A percentile compares a stretch with the other conserved stretches of the same genome.
phyloP scores from a whole-genome alignment of 2,888 invertebrate genomes.

The Dicycla oo region DNA sequence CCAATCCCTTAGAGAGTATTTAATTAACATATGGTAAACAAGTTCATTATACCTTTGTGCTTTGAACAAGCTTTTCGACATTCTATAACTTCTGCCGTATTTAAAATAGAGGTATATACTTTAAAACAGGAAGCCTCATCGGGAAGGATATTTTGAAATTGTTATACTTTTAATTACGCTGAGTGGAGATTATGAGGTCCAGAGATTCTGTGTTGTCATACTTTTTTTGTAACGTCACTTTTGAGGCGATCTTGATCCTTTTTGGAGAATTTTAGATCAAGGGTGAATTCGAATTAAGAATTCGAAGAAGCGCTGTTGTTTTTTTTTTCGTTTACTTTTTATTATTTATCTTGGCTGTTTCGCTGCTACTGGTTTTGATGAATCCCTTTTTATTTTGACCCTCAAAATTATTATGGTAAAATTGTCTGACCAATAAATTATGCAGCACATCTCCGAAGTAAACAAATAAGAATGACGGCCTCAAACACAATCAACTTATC shows the following conservation, averaged over 20 bases:
- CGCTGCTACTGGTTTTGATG: conserved; percentile 8
- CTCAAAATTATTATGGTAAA: conserved; percentile 3
- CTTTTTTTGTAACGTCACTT: conserved; percentile 37
- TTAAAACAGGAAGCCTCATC: conserved; percentile 36
- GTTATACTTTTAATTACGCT: conserved; percentile 46
- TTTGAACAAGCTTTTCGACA: conserved; percentile 72
- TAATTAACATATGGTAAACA: conserved; percentile 85
- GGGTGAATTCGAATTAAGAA: conserved; percentile 46
- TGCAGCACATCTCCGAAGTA: conserved; percentile 26
- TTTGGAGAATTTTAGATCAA: conserved; percentile 43
- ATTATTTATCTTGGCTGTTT: conserved; percentile 6
- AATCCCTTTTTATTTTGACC: conserved; percentile 15
- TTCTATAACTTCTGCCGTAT: conserved; percentile 67
- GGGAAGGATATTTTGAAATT: conserved; percentile 46
- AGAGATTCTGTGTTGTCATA: conserved; percentile 40
- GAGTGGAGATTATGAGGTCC: conserved; percentile 43
- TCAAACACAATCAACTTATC: conserved; percentile 54
- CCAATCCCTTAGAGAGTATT: conserved; percentile 80
- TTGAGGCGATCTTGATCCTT: conserved; percentile 41
- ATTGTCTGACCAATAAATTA: conserved; percentile 32
- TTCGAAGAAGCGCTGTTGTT: conserved; percentile 12
- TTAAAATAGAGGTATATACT: conserved; percentile 63
- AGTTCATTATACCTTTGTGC: conserved; percentile 80
- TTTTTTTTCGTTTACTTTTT: conserved; percentile 1
- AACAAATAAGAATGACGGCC: conserved; percentile 48